Base-by-base conservation (phyloP, 1,140 invertebrate genomes). In the Micrasema minimum region DNA sequence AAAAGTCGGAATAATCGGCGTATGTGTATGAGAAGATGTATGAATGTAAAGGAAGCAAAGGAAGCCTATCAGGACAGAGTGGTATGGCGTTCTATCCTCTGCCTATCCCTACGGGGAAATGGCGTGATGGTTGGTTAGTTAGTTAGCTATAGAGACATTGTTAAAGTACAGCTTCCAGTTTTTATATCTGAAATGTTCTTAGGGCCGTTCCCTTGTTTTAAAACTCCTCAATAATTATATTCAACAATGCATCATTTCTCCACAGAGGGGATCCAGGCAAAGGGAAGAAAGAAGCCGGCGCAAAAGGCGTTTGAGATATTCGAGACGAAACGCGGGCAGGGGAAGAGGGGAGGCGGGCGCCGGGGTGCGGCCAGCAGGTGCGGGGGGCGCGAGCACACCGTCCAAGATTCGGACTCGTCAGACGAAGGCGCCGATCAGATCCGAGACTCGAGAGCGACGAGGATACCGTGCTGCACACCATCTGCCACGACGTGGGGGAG, bases 381-480 rank as follows among this genome's bases (percentile, higher is more conserved):
- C 31, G 16, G 14, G 10, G 12, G 37, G 37, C n/a, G 46, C n/a
- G n/a, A n/a, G n/a, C n/a, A n/a, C n/a, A n/a, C n/a, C n/a, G n/a
- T n/a, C n/a, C n/a, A n/a, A n/a, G n/a, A n/a, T n/a, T n/a, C n/a
- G 20, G 20, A 41, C 16, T 66, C 38, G 31, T 61, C 53, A 10
- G 14, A 66, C 7, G 43, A 23, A 26, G 50, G 26, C 26, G 3
- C 14, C 11, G 23, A 22, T 31, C 48, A 41, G 48, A 69, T 65
- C 22, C 22, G 43, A 6, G 59, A 68, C 14, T 69, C 68, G 12
- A 66, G 12, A 66, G 59, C 22, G 50, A 66, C 53, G 72, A 71
- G 31, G 72, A 71, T 16, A 75, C 74, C 6, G 35, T 75, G 11
- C 55, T 75, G 20, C 66, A 72, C 46, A 75, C 74, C 9, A 75